Percentiles rank a stretch among this genome's conserved stretches.
Evolutionary conservation across 2,888 invertebrate genomes (phyloP).

Genomic region (Bedellia somnulentella): DNA sequence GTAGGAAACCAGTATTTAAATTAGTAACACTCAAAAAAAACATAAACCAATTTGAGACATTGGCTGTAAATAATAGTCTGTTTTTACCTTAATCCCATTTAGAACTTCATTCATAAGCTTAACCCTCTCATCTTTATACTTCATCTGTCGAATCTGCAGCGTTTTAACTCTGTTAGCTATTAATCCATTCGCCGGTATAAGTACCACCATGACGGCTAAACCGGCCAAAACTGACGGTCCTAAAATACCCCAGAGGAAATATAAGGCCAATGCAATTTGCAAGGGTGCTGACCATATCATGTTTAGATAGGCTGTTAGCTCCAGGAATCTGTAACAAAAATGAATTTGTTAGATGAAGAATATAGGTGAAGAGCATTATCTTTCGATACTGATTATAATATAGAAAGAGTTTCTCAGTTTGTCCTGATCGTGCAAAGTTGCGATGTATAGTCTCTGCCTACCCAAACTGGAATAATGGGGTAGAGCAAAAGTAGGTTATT

Average conservation of each 20-base stretch:
- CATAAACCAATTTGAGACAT: no score
- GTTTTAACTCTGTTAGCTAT: constrained; percentile 81
- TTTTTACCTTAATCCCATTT: constrained; percentile 85
- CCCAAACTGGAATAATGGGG: no score
- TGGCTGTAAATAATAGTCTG: no score
- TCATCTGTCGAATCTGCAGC: constrained; percentile 87
- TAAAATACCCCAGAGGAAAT: constrained; percentile 82
- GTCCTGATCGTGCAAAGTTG: no score
- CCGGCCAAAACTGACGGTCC: constrained; percentile 90
- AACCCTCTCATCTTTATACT: constrained; percentile 89
- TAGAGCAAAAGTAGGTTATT: no score
- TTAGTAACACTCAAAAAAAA: no score
- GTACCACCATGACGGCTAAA: constrained; percentile 89
- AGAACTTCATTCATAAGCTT: constrained; percentile 93
- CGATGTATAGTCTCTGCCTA: no score
- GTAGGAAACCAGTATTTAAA: no score
- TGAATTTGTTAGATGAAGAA: no score
- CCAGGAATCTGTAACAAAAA: constrained; percentile 69
- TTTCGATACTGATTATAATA: no score
- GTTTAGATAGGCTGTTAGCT: constrained; percentile 80
- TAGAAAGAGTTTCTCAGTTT: no score
- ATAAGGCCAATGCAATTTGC: constrained; percentile 82
- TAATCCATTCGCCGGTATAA: constrained; percentile 87
- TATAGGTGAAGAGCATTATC: no score
- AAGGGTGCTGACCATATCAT: constrained; percentile 91